phyloP scores from a whole-genome alignment of 2,888 invertebrate genomes.

The Parelbella ahira region DNA sequence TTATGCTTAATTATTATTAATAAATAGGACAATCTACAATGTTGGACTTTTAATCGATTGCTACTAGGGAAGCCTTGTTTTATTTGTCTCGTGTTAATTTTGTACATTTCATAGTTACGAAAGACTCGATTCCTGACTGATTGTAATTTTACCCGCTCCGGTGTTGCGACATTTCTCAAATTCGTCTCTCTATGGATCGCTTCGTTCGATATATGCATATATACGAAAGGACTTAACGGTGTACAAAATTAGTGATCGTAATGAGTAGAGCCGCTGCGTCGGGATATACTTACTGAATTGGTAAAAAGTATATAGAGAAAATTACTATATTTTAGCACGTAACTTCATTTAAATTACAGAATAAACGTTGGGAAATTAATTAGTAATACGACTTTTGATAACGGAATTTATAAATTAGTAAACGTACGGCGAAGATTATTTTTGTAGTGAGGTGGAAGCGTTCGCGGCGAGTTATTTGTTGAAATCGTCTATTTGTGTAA shows the following conservation, averaged over 20 bases:
- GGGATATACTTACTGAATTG: no score
- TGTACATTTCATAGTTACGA: constrained; percentile 10
- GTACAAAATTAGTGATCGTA: constrained; percentile 12
- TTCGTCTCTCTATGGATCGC: constrained; percentile 15
- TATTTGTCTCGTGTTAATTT: constrained; percentile 18
- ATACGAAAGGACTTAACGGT: background rate
- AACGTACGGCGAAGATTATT: no score
- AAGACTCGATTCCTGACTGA: constrained; percentile 21
- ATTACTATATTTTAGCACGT: no score
- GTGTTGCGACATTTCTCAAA: constrained; percentile 5
- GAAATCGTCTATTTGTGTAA: background rate
- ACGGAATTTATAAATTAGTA: no score
- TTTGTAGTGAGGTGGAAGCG: no score
- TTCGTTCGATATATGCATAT: background rate
- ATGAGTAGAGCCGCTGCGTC: background rate
- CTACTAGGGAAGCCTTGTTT: no score
- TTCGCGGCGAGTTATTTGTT: no score
- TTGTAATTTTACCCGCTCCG: constrained; percentile 14
- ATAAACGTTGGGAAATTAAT: constrained; percentile 7
- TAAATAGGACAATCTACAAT: constrained; percentile 54
- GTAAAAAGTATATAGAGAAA: no score
- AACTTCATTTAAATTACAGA: constrained; percentile 5
- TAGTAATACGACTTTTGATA: constrained; percentile 10
- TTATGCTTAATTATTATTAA: constrained; percentile 51
- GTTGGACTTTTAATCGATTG: constrained; percentile 51